Evolutionary conservation across 2,797 vertebrate genomes (phyloP).

Genomic region (Myotis pilosus): DNA sequence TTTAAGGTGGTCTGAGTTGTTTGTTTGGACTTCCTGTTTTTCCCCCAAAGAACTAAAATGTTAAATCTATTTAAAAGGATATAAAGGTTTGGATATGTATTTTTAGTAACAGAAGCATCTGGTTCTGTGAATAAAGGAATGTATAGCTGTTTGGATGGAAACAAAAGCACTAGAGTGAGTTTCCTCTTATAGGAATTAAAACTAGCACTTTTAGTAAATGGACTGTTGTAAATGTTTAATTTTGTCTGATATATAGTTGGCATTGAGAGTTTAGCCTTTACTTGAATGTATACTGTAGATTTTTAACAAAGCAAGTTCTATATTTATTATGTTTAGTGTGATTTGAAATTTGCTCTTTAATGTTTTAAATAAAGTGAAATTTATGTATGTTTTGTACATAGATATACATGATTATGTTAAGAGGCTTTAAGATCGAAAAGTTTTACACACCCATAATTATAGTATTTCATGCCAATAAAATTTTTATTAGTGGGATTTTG

Average conservation of each 20-base stretch:
- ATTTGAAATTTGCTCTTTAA: conserved; percentile 86
- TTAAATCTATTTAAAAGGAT: conserved; percentile 73
- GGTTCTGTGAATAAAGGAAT: conserved; percentile 82
- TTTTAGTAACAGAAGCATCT: conserved; percentile 80
- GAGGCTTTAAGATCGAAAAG: conserved; percentile 80
- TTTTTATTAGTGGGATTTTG: conserved; percentile 78
- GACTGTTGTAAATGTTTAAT: conserved; percentile 79
- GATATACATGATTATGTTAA: conserved; percentile 79
- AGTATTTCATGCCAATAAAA: conserved; percentile 81
- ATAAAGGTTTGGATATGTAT: conserved; percentile 80
- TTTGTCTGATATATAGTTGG: conserved; percentile 79
- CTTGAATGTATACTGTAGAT: conserved; percentile 88
- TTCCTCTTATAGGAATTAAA: conserved; percentile 77
- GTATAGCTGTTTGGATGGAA: conserved; percentile 73
- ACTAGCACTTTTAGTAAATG: conserved; percentile 84
- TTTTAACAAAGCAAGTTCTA: conserved; percentile 85
- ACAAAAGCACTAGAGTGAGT: conserved; percentile 73
- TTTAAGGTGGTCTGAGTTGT: conserved; percentile 73
- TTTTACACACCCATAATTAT: conserved; percentile 71
- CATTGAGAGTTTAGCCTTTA: conserved; percentile 81
- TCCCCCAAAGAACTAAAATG: conserved; percentile 75
- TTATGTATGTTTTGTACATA: conserved; percentile 86
- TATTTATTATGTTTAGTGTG: conserved; percentile 87
- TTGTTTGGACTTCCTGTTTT: conserved; percentile 74
- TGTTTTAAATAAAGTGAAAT: conserved; percentile 82